Evolutionary conservation across 2,888 invertebrate species (phyloP).

Genomic region (Drosophila limbata): DNA sequence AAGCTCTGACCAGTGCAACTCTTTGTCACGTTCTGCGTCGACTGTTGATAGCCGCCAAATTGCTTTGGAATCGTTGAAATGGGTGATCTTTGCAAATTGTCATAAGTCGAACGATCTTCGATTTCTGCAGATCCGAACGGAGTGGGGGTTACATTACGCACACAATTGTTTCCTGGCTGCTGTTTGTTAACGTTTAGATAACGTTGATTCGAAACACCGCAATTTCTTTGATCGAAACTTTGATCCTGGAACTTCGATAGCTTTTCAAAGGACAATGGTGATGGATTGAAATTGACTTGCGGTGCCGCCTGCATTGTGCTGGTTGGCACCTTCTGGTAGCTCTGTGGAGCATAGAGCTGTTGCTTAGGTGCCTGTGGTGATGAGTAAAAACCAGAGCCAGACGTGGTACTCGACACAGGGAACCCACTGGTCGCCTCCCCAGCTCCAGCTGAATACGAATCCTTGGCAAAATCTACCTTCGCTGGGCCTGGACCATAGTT

Average conservation of each 20-base stretch:
- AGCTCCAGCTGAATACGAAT: not conserved
- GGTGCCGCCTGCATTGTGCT: slow-evolving; percentile 49
- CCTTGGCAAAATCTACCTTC: slow-evolving; percentile 2
- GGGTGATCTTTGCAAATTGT: slow-evolving; percentile 18
- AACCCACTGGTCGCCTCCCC: slow-evolving; percentile 21
- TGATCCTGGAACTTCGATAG: slow-evolving; percentile 80
- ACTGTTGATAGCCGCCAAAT: slow-evolving; percentile 15
- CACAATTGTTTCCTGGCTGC: slow-evolving; percentile 19
- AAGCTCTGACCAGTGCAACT: slow-evolving; percentile 87
- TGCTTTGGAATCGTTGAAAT: slow-evolving; percentile 23
- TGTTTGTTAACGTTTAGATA: slow-evolving; percentile 32
- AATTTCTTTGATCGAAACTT: slow-evolving; percentile 24
- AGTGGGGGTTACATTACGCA: slow-evolving; percentile 78
- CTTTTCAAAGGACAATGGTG: slow-evolving; percentile 83
- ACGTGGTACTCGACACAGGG: slow-evolving; percentile 22
- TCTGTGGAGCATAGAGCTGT: slow-evolving; percentile 57
- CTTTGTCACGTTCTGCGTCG: slow-evolving; percentile 24
- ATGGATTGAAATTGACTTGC: slow-evolving; percentile 80
- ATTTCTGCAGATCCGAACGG: slow-evolving; percentile 55
- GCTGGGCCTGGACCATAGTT: not conserved
- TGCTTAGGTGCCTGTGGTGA: slow-evolving; percentile 57
- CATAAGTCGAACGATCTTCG: slow-evolving; percentile 25
- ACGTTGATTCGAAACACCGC: slow-evolving; percentile 12
- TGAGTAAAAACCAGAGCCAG: slow-evolving; percentile 19
- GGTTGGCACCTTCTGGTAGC: slow-evolving; percentile 68